These are phyloP conservation scores for roundworm (Caenorhabditis elegans) DNA, from an alignment of 1,140 invertebrate genomes.

Conservation along the genomic window DNA sequence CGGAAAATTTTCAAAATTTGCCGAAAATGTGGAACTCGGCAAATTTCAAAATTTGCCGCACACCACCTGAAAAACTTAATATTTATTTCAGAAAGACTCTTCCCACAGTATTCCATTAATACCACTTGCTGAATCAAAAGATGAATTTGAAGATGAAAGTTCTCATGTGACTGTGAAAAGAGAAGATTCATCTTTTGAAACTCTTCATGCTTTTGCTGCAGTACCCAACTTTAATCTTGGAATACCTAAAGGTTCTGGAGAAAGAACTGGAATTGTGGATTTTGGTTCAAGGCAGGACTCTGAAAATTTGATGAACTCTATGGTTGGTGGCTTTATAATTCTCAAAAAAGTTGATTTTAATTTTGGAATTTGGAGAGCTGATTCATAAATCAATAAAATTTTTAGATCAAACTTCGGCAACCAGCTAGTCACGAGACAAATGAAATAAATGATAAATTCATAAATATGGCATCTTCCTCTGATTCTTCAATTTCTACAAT, in stretches of 20 bases:
- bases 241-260: not conserved
- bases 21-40: too few relatives aligned
- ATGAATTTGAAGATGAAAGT: not conserved
- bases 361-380: too few relatives aligned
- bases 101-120: not conserved
- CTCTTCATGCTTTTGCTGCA: not conserved
- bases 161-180: conserved; percentile 4
- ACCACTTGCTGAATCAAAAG: conserved; percentile 1
- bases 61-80: too few relatives aligned
- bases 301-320: not conserved
- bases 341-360: too few relatives aligned
- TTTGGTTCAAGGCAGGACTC: not conserved
- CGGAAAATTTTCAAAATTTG: too few relatives aligned
- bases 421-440: not conserved
- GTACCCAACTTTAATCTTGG: not conserved
- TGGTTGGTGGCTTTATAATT: too few relatives aligned
- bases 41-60: too few relatives aligned
- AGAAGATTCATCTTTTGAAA: conserved; percentile 13
- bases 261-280: not conserved
- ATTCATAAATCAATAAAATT: too few relatives aligned
- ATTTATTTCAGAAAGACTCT: not conserved
- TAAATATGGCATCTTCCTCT: too few relatives aligned
- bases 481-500: not conserved
- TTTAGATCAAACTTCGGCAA: not conserved
- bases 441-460: not conserved